A percentile compares a stretch with the other conserved stretches of the same genome.
These are phyloP conservation scores for Spea bombifrons DNA, from an alignment of 2,113 vertebrate genomes.

Conservation along the genomic window DNA sequence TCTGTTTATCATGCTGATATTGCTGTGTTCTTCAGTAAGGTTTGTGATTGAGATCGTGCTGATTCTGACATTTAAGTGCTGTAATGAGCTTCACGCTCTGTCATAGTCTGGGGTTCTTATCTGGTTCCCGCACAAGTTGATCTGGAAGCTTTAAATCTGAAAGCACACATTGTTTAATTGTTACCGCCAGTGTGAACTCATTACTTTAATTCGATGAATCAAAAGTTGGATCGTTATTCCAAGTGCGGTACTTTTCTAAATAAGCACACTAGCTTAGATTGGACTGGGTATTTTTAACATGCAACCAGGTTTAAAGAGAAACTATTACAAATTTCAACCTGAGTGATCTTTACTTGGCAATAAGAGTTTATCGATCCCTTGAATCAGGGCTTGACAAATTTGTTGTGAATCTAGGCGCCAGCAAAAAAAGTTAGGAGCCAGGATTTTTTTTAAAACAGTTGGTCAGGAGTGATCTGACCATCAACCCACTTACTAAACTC, in stretches of 20 bases:
- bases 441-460: too few relatives aligned
- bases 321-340: neutral
- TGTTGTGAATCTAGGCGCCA: too few relatives aligned
- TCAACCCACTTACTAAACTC: too few relatives aligned
- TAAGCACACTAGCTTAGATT: neutral
- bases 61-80: neutral
- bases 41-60: neutral
- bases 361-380: too few relatives aligned
- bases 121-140: neutral
- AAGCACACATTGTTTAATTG: conserved; percentile 5
- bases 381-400: too few relatives aligned
- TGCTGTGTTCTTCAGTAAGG: neutral
- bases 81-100: neutral
- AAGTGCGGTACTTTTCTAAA: conserved; percentile 8
- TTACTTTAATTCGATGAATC: conserved; percentile 9
- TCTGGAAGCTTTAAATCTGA: neutral
- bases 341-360: neutral
- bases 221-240: conserved; percentile 1
- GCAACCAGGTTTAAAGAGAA: neutral
- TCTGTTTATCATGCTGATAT: neutral
- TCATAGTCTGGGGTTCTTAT: neutral
- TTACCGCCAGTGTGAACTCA: neutral
- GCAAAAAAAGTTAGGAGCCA: too few relatives aligned
- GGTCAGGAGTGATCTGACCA: too few relatives aligned
- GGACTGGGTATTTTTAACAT: neutral